Evolutionary conservation across 2,113 vertebrate species (phyloP).

Genomic region (Mugil cephalus): DNA sequence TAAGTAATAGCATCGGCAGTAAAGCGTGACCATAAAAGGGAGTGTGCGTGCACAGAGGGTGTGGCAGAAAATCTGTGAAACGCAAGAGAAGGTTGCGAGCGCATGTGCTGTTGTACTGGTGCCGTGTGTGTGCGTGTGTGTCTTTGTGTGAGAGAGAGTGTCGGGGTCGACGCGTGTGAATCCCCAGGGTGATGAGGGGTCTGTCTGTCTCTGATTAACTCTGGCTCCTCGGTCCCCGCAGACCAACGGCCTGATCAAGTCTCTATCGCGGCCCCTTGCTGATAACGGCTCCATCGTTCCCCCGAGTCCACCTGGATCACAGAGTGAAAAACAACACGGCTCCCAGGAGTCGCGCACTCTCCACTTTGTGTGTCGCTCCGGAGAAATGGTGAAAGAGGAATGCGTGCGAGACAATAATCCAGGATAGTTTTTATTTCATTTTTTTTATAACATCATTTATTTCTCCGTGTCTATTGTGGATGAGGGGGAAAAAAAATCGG

Average conservation of each 20-base stretch:
- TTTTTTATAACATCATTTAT: slow-evolving; percentile 14
- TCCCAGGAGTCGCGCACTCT: slow-evolving; percentile 66
- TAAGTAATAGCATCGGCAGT: background rate
- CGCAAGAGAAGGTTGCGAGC: slow-evolving; percentile 15
- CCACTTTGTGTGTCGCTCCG: slow-evolving; percentile 40
- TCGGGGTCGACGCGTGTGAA: slow-evolving; percentile 61
- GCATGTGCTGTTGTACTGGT: slow-evolving; percentile 27
- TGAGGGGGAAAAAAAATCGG: slow-evolving; percentile 30
- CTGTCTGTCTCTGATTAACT: slow-evolving; percentile 86
- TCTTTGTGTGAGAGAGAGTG: slow-evolving; percentile 50
- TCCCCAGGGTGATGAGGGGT: slow-evolving; percentile 80
- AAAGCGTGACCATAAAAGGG: background rate
- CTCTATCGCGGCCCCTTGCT: slow-evolving; percentile 79
- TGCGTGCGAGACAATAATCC: slow-evolving; percentile 37
- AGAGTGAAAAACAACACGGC: slow-evolving; percentile 77
- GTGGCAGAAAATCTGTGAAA: slow-evolving; percentile 22
- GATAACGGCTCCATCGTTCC: slow-evolving; percentile 80
- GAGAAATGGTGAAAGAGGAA: slow-evolving; percentile 39
- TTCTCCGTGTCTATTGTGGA: slow-evolving; percentile 17
- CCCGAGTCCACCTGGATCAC: slow-evolving; percentile 70
- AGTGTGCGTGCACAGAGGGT: slow-evolving; percentile 13
- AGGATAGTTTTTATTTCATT: slow-evolving; percentile 40
- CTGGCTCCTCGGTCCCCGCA: slow-evolving; percentile 73
- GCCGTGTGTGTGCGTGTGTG: background rate
- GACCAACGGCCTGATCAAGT: slow-evolving; percentile 80